A percentile compares a stretch with the other conserved stretches of the same genome.
Evolutionary conservation across 2,113 vertebrate genomes (phyloP).

Genomic region (Pogonocichla stellata): DNA sequence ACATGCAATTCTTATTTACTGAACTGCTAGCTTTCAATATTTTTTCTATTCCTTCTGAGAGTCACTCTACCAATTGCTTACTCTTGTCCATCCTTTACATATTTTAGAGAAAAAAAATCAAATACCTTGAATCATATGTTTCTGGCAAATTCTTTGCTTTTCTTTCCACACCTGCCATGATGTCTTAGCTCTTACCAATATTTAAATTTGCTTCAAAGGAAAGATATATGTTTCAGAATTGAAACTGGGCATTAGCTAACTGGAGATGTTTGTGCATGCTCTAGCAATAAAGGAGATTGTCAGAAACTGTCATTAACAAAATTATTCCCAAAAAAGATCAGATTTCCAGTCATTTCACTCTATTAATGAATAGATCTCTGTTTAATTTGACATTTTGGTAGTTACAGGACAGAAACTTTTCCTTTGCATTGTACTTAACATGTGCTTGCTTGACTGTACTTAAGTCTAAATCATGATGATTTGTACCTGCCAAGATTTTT

Average conservation of each 20-base stretch:
- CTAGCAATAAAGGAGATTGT: neutral
- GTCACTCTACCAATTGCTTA: neutral
- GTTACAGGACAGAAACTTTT: slow-evolving; percentile 35
- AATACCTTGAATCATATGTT: neutral
- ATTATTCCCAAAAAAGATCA: slow-evolving; percentile 38
- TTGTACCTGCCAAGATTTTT: slow-evolving; percentile 10
- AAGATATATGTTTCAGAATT: neutral
- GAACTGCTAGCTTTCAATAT: neutral
- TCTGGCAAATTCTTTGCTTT: slow-evolving; percentile 19
- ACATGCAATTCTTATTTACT: slow-evolving; percentile 3
- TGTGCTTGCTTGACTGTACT: slow-evolving; percentile 50
- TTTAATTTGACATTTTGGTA: slow-evolving; percentile 29
- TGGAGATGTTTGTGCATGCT: neutral
- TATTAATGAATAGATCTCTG: slow-evolving; percentile 52
- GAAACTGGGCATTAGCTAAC: neutral
- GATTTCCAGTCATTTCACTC: slow-evolving; percentile 51
- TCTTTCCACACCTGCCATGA: neutral
- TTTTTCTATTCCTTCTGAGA: slow-evolving; percentile 1
- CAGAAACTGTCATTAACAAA: neutral
- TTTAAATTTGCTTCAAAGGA: slow-evolving; percentile 3
- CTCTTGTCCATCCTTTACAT: slow-evolving; percentile 5
- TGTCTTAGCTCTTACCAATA: neutral
- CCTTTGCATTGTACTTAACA: slow-evolving; percentile 45
- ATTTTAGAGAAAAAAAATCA: slow-evolving; percentile 5
- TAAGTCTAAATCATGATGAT: slow-evolving; percentile 57